Base-by-base conservation (phyloP, 2,113 vertebrate genomes). In the Verasper variegatus region DNA sequence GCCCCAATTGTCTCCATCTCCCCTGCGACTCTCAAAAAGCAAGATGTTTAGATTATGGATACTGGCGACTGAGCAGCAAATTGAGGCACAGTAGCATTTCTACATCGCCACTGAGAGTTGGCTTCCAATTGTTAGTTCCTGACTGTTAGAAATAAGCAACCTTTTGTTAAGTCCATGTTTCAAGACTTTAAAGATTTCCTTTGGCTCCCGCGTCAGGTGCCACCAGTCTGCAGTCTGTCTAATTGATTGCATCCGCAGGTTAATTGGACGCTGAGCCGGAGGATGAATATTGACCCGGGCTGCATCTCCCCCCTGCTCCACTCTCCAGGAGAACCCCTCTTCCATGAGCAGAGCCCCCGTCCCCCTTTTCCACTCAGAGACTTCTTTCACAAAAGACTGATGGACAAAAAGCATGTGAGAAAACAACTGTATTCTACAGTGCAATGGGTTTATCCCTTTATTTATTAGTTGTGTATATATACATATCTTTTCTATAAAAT, bases 381-480 rank as follows among this genome's bases (percentile, higher is more conserved):
- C 86, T 84, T 72, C 2, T 82, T 86, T 84, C 81, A 89, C 69
- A 68, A 88, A 83, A 87, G 88, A 91, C 89, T 82, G 74, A 88
- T 61, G 84, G 77, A 90, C 88, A 84, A 78, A 88, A 86, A 92
- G 86, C 84, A 91, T 83, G 84, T 83, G 90, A 85, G 80, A 76
- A 89, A 85, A 85, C 73, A 54, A 2, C 74, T 56, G 83, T 83
- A 79, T 85, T 84, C 84, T 71, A 69, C 67, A 12, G 20, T 78
- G 68, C 56, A 1, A 78, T 79, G 69, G 74, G 78, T 62, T 78
- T 21, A 5, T 74, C 76, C 76, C 79, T 73, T 54, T 91, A 94
- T 93, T 94, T 94, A 93, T 94, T 93, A 85, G 58, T 84, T 59
- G 42, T 93, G 89, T 92, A 89, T 64, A 56, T 56, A 64, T 23